Evolutionary conservation across 2,888 invertebrate species (phyloP).

Genomic region (Bimastos eiseni): DNA sequence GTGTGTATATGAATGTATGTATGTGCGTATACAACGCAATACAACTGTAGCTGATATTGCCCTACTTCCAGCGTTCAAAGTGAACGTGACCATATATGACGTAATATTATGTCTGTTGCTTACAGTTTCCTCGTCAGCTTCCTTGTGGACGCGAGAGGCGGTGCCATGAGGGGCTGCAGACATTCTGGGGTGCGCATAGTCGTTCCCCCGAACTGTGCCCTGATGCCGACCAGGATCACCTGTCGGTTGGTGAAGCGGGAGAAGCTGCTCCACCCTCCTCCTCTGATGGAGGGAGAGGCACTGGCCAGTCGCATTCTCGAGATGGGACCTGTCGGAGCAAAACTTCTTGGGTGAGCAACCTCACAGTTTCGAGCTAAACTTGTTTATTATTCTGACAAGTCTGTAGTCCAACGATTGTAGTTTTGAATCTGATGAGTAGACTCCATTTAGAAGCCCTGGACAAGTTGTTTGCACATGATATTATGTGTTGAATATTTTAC

Average conservation of each 20-base stretch:
- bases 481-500: too few relatives aligned
- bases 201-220: constrained; percentile 93
- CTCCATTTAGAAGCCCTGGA: too few relatives aligned
- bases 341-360: constrained; percentile 82
- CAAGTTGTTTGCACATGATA: too few relatives aligned
- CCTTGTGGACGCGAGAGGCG: constrained; percentile 97
- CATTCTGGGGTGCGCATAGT: constrained; percentile 97
- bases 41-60: too few relatives aligned
- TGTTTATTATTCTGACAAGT: neutral
- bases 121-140: constrained; percentile 96
- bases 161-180: constrained; percentile 81
- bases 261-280: constrained; percentile 88
- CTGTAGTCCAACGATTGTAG: neutral
- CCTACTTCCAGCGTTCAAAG: too few relatives aligned
- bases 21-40: too few relatives aligned
- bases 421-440: neutral
- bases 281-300: constrained; percentile 97
- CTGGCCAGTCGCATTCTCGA: constrained; percentile 92
- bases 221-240: constrained; percentile 94
- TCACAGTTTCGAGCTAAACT: neutral
- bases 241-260: constrained; percentile 86
- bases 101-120: neutral
- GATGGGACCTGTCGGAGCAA: constrained; percentile 93
- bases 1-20: too few relatives aligned
- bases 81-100: too few relatives aligned